Evolutionary conservation across 2,888 invertebrate genomes (phyloP).

Genomic region (Calephelis perditalis): DNA sequence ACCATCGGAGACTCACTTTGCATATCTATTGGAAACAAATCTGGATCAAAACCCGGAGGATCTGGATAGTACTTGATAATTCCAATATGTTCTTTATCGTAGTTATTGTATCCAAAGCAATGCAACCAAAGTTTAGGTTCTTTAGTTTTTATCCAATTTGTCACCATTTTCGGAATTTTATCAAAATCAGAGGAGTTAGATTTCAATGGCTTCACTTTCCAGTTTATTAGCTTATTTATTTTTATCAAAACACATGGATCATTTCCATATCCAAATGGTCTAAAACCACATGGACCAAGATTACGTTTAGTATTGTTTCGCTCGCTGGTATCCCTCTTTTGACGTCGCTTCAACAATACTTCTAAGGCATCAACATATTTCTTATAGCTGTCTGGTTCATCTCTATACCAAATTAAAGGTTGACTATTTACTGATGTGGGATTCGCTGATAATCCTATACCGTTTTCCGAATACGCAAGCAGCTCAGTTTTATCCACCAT

Average conservation of each 20-base stretch:
- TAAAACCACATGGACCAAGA: constrained; percentile 54
- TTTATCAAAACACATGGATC: constrained; percentile 57
- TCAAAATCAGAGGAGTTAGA: constrained; percentile 36
- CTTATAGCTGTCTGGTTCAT: constrained; percentile 40
- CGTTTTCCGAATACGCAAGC: constrained; percentile 42
- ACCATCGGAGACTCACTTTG: constrained; percentile 44
- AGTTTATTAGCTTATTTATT: constrained; percentile 54
- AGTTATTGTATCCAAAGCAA: constrained; percentile 52
- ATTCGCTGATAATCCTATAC: constrained; percentile 54
- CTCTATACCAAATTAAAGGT: constrained; percentile 57
- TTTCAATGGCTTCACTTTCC: constrained; percentile 51
- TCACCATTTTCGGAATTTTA: constrained; percentile 44
- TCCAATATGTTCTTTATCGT: constrained; percentile 61
- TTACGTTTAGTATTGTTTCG: constrained; percentile 17
- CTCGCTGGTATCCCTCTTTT: constrained; percentile 34
- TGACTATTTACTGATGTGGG: constrained; percentile 45
- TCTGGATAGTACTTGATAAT: constrained; percentile 55
- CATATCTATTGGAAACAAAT: constrained; percentile 43
- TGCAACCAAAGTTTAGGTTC: constrained; percentile 52
- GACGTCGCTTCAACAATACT: constrained; percentile 39
- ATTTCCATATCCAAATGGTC: constrained; percentile 59
- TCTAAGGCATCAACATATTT: constrained; percentile 55
- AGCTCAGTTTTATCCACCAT: constrained; percentile 34
- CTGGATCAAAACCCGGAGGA: constrained; percentile 59
- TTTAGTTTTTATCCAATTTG: constrained; percentile 43